Evolutionary conservation across 2,888 invertebrate species (phyloP), one percentile per base, ranked within the genome.

Genomic region (Tachina lurida): DNA sequence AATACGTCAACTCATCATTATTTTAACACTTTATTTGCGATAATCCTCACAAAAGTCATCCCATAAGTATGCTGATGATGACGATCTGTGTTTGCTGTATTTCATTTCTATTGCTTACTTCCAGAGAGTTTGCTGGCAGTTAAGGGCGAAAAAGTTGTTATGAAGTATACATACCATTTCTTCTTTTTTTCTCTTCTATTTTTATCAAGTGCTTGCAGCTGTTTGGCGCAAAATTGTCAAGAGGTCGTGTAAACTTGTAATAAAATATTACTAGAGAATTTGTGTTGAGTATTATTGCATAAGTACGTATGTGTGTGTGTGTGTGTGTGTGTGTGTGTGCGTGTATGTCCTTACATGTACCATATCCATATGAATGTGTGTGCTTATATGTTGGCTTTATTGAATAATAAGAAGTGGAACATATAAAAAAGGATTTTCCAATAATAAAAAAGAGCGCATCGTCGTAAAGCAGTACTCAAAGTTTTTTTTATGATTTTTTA

Each of bases 201-300:
- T 71, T 85, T 86, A 86, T 86, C 85, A 83, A 86, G 82, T 82
- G 82, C 75, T 79, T 86, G 86, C 86, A 86, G 86, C 86, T 86
- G 86, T 83, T 86, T 86, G 75, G 65, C 75, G 71, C 83, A 86
- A 83, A n/a, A 86, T 83, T 83, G 86, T 86, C 78, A 85, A 85
- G 82, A 78, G 85, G 82, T 85, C 78, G 65, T 85, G 78, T 85
- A 82, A 86, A 83, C 79, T 79, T 79, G 79, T 73, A 79, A 83
- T 83, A 79, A 86, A 86, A 86, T 83, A 79, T 79, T 86, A 67
- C 86, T 83, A 79, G 76, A 76, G 71, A 62, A 71, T 82, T 71
- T 58, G 47, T 76, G 74, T 82, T 75, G 71, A 82, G 74, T 78
- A 71, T 82, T 79, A 79, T 75, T 71, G 76, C 76, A 74, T 54